Evolutionary conservation across 2,113 vertebrate species (phyloP), one percentile per base, ranked within the genome.

Genomic region (Carlito syrichta): DNA sequence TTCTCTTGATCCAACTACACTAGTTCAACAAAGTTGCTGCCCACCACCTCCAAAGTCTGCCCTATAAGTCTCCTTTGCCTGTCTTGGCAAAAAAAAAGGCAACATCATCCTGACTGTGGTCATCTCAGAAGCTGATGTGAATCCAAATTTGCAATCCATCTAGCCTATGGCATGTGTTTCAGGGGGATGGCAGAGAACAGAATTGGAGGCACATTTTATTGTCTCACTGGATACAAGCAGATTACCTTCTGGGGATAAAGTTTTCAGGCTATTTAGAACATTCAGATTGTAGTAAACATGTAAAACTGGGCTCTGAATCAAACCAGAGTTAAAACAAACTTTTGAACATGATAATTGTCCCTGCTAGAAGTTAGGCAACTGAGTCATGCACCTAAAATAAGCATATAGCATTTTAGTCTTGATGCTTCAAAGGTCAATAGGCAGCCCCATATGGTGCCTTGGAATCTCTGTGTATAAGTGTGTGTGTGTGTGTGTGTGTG

Each of bases 301-400:
- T 30, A 56, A 93, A 92, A 83, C 4, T 66, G 35, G 40, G 23
- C 54, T 96, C n/a, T 27, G 6, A 91, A 69, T 69, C 78, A 74
- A 97, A 91, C 9, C 76, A 90, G 76, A 92, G 23, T 88, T 76
- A 91, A 78, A 68, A 91, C 22, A 94, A n/a, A 86, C 22, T n/a
- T 92, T 66, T 78, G 3, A 52, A 4, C 32, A 86, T 69, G 71
- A 20, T 86, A 79, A 68, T 25, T 68, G 27, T 78, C 84, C 27
- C 25, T 35, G 62, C 58, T 54, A 94, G 27, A 95, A 95, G 54
- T 83, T 13, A 95, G 89, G 43, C 63, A 40, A 8, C 25, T 84
- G 62, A 85, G 7, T 58, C n/a, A 79, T 25, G 66, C 11, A 43
- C 50, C n/a, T 89, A 73, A 95, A 93, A 81, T n/a, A 81, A 71